Conservation (phyloP, 2,113 vertebrate species). For the Marcusenius ussheri region DNA sequence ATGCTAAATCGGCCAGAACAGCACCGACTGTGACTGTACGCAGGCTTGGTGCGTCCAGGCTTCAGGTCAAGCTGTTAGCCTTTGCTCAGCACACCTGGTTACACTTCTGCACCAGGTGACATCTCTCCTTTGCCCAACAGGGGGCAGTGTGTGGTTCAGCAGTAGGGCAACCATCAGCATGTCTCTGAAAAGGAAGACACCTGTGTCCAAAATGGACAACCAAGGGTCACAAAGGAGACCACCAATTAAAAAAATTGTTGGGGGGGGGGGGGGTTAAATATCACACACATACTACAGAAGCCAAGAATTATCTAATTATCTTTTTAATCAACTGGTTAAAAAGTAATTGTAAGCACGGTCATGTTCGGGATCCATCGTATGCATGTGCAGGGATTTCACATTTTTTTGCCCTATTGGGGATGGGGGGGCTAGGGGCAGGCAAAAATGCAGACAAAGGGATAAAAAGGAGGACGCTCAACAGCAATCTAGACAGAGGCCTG, state of each 20-base stretch:
- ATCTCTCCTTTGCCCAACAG: background rate
- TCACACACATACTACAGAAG: no score
- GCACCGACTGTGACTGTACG: background rate
- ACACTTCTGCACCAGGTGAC: background rate
- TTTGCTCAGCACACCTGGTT: background rate
- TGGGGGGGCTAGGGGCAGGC: no score
- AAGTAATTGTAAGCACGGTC: no score
- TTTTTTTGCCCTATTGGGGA: background rate
- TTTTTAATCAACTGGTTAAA: no score
- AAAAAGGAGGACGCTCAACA: background rate
- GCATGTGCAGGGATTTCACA: background rate
- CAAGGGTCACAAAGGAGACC: background rate
- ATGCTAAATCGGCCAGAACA: background rate
- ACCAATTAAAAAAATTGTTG: background rate
- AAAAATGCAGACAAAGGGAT: background rate
- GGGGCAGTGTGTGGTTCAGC: background rate
- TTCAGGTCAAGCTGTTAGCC: background rate
- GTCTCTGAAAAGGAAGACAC: background rate
- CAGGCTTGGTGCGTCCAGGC: background rate
- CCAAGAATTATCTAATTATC: no score
- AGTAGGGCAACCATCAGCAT: background rate
- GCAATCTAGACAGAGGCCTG: background rate
- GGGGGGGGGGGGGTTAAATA: no score
- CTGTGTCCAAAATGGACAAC: background rate
- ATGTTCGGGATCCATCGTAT: no score